Base-by-base conservation (phyloP, 1,140 invertebrate species). In the Phthorimaea operculella region DNA sequence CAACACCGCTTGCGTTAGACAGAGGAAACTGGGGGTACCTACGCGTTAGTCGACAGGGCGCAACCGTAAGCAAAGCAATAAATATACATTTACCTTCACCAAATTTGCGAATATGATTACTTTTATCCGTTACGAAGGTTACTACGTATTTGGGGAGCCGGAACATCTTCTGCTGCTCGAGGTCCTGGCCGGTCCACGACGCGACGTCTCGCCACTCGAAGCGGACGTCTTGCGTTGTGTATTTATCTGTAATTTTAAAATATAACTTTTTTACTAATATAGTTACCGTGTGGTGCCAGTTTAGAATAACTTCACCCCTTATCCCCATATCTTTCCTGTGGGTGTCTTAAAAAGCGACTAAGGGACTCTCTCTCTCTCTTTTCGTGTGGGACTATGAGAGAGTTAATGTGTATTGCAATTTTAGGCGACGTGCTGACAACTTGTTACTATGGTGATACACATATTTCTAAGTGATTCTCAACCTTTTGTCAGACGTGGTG, bases 141-240 rank as follows among this genome's bases (percentile, higher is more conserved):
- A 89, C 87, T 39, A 89, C 88, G 71, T 89, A 89, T 85, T 88
- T 88, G 33, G 88, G 88, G 16, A 89, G 82, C 8, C 88, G 79
- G 64, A 87, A 87, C 59, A 87, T 78, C 62, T 79, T 79, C 34
- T 81, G 82, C 56, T 88, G 88, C 57, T 81, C 85, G 15, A 87
- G 68, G 9, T 83, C 86, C 12, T 86, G 70, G 11, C 70, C 70
- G 45, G 71, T 60, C 78, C 81, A 81, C 11, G 88, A 78, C 39
- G 82, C 78, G 44, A 87, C 87, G 33, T 86, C 85, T 8, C 84
- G 81, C 88, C 88, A 89, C 55, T 84, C 79, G 73, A 89, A 89
- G 14, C 83, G 83, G 66, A 89, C 87, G 54, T 87, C 86, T 57
- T 86, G 75, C 33, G 76, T 76, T 34, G 87, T 88, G 68, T 89